Evolutionary conservation across 2,797 vertebrate species (phyloP).

Genomic region (Sebastolobus alascanus): DNA sequence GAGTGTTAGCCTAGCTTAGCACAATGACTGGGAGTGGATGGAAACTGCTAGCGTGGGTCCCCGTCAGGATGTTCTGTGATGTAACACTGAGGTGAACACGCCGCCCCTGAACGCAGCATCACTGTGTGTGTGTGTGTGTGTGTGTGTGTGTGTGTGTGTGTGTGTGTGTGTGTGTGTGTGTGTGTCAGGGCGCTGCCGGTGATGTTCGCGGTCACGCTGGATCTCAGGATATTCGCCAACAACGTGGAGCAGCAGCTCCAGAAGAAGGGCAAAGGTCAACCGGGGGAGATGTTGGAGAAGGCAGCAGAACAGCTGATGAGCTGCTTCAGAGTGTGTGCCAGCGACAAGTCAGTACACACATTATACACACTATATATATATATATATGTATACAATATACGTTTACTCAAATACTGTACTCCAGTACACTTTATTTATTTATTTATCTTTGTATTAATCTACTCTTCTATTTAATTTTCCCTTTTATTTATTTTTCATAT

Average conservation of each 20-base stretch:
- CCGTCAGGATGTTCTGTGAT: too few species aligned
- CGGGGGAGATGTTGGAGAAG: slow-evolving; percentile 96
- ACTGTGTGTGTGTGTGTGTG: slow-evolving; percentile 18
- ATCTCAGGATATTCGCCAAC: slow-evolving; percentile 96
- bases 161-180: slow-evolving; percentile 19
- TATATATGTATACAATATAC: too few species aligned
- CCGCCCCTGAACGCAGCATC: too few species aligned
- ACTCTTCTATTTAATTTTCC: too few species aligned
- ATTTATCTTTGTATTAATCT: too few species aligned
- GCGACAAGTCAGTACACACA: slow-evolving; percentile 93
- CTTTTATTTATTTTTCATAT: too few species aligned
- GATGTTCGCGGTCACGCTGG: slow-evolving; percentile 95
- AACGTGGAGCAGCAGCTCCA: slow-evolving; percentile 95
- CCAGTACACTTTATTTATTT: too few species aligned
- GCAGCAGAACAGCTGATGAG: slow-evolving; percentile 96
- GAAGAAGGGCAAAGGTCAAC: slow-evolving; percentile 93
- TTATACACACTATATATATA: neutral
- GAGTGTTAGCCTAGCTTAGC: slow-evolving; percentile 62
- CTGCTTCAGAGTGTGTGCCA: slow-evolving; percentile 97
- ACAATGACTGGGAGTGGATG: neutral
- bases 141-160: slow-evolving; percentile 22
- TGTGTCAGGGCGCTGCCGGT: slow-evolving; percentile 91
- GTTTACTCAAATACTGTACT: too few species aligned
- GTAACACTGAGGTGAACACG: too few species aligned
- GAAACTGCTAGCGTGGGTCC: neutral